Evolutionary conservation across 2,888 invertebrate species (phyloP).

Genomic region (Aethes cnicana): DNA sequence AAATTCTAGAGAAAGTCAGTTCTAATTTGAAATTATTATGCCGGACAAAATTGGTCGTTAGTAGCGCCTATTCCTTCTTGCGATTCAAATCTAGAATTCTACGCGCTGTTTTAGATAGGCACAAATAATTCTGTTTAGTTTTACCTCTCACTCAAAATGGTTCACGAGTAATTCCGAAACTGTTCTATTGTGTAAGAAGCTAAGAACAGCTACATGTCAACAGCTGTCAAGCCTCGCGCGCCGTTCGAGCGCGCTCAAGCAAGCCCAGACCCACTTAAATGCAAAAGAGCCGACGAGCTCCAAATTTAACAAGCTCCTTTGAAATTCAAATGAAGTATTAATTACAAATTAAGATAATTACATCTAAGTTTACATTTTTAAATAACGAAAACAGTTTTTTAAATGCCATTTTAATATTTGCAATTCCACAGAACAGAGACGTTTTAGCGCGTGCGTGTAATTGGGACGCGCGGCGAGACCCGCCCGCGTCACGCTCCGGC

Average conservation of each 20-base stretch:
- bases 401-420: constrained; percentile 33
- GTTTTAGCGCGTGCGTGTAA: constrained; percentile 46
- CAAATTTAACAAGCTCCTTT: constrained; percentile 22
- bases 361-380: constrained; percentile 28
- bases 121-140: no score
- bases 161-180: no score
- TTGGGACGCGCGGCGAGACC: constrained; percentile 41
- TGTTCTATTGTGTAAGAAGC: no score
- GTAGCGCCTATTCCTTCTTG: constrained; percentile 4
- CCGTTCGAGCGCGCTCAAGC: constrained; percentile 1
- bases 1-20: constrained; percentile 14
- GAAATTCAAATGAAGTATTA: constrained; percentile 29
- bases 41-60: not conserved
- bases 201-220: not conserved
- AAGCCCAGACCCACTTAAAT: constrained; percentile 9
- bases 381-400: constrained; percentile 23
- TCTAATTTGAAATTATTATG: constrained; percentile 9
- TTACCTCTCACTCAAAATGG: no score
- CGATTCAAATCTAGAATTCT: not conserved
- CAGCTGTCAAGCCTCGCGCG: not conserved
- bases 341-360: constrained; percentile 31
- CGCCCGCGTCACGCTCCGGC: constrained; percentile 48
- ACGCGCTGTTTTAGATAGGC: no score
- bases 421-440: constrained; percentile 38
- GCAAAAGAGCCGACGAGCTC: not conserved